Evolutionary conservation across 2,797 vertebrate genomes (phyloP).

Genomic region (Avahi laniger): DNA sequence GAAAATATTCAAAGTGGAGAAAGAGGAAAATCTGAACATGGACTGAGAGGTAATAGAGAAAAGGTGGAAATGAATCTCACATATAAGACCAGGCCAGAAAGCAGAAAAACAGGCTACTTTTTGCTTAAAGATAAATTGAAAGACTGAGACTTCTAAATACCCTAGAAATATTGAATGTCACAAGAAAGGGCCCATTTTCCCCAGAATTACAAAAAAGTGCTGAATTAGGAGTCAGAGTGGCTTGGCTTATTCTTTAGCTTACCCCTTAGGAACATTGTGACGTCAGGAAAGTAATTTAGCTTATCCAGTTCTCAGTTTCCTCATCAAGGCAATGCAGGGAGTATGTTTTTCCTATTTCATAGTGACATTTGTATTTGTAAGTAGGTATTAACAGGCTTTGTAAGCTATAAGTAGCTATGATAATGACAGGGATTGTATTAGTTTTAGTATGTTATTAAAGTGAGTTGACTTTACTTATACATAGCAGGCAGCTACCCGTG

Average conservation of each 20-base stretch:
- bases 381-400: background rate
- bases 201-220: background rate
- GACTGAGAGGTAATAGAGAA: background rate
- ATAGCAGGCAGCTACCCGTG: background rate
- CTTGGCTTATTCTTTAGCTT: background rate
- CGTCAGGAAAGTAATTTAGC: background rate
- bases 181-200: background rate
- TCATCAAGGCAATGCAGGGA: background rate
- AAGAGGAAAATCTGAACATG: background rate
- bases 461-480: background rate
- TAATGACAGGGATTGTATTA: background rate
- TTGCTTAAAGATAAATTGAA: background rate
- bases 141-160: background rate
- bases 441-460: background rate
- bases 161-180: background rate
- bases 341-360: background rate
- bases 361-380: background rate
- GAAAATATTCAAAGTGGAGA: background rate
- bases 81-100: background rate
- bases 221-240: background rate
- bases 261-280: background rate
- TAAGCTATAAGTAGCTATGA: background rate
- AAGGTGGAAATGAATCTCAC: background rate
- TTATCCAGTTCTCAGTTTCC: background rate
- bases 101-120: background rate